Evolutionary conservation across 2,113 vertebrate species (phyloP).

Genomic region (Probosciger aterrimus): DNA sequence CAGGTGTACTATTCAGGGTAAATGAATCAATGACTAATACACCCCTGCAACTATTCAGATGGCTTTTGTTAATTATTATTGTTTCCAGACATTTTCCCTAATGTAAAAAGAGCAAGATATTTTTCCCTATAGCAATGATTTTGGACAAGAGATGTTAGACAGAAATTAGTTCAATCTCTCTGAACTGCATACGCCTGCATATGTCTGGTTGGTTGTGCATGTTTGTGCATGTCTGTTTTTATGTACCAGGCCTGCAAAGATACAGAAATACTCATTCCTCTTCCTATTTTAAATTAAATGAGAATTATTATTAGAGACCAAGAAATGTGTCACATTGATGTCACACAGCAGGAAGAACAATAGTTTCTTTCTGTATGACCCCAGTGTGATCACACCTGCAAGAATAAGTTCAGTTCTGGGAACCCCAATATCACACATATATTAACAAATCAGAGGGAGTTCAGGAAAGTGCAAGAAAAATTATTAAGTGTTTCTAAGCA

Average conservation of each 20-base stretch:
- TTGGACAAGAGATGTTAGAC: neutral
- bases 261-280: neutral
- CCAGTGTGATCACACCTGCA: neutral
- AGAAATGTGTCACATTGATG: neutral
- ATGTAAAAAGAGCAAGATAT: neutral
- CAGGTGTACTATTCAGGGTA: neutral
- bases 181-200: neutral
- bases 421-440: neutral
- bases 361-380: neutral
- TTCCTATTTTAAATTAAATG: neutral
- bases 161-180: neutral
- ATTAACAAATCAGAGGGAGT: constrained; percentile 9
- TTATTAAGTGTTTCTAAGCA: neutral
- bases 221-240: neutral
- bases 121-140: neutral
- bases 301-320: neutral
- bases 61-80: neutral
- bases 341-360: neutral
- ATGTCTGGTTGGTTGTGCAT: neutral
- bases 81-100: neutral
- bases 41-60: neutral
- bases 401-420: neutral
- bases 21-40: neutral
- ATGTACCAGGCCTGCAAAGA: neutral
- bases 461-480: neutral